phyloP scores from a whole-genome alignment of 2,888 invertebrate genomes.

The Galeruca laticollis region DNA sequence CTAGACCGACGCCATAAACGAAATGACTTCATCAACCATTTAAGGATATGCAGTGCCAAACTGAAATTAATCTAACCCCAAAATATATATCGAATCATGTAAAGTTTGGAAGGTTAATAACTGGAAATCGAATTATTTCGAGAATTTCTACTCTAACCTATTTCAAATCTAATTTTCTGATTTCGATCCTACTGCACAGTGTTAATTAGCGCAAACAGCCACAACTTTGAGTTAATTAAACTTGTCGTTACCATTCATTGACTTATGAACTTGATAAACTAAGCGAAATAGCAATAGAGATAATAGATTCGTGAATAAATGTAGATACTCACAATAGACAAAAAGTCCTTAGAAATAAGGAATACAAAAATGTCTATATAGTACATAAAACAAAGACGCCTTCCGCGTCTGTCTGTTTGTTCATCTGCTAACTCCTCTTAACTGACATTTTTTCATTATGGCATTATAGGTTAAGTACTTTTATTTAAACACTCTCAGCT shows the following conservation, averaged over 20 bases:
- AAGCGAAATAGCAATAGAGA: too few species aligned
- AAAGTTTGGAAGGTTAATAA: background rate
- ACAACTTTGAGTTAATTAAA: background rate
- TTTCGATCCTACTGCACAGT: background rate
- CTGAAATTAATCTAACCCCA: conserved; percentile 17
- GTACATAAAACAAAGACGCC: too few species aligned
- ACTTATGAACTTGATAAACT: too few species aligned
- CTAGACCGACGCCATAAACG: conserved; percentile 1
- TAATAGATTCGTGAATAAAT: too few species aligned
- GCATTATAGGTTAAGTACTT: too few species aligned
- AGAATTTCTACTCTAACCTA: background rate
- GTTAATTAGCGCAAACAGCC: background rate
- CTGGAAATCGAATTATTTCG: conserved; percentile 9
- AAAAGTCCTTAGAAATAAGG: too few species aligned
- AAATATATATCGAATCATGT: conserved; percentile 5
- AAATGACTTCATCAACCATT: conserved; percentile 29
- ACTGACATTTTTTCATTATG: too few species aligned
- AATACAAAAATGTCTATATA: too few species aligned
- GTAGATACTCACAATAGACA: too few species aligned
- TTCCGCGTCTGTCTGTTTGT: too few species aligned
- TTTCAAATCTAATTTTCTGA: background rate
- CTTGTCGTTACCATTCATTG: background rate
- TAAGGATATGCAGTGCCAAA: conserved; percentile 27
- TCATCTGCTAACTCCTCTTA: too few species aligned
- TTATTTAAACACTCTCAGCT: too few species aligned